Evolutionary conservation across 2,113 vertebrate species (phyloP), one percentile per base, ranked within the genome.

Genomic region (Labrus mixtus): DNA sequence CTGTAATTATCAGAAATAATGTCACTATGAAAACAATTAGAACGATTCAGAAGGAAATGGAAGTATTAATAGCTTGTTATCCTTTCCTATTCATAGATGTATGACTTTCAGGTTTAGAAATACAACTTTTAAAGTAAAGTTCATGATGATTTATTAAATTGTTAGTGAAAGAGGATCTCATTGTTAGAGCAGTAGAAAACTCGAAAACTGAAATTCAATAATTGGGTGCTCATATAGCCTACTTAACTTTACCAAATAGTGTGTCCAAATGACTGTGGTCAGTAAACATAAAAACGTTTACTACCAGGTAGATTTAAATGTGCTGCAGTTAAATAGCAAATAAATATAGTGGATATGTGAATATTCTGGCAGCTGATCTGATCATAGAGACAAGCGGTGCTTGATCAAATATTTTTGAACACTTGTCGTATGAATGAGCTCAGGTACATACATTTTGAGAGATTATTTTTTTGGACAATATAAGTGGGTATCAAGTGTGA

Each of bases 321-420:
- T 59, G 39, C 46, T 58, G 22, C 3, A 39, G 51, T n/a, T 80
- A 54, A 63, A 65, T 54, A 65, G 53, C 20, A 79, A 74, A 68
- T 73, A 86, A 79, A 78, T 25, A 65, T 54, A 68, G 62, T 12
- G n/a, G 57, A 54, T 41, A 60, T 33, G 20, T n/a, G 67, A 68
- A 25, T 60, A 59, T 29, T 58, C 59, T 81, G 85, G 79, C 65
- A 79, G 53, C 33, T 45, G 59, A 81, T 70, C 33, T 45, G 59
- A 81, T 70, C 20, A 73, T 10, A 81, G 23, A 64, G 59, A 62
- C 50, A 63, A 56, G 56, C 22, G 41, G 56, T 9, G 61, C 75
- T 63, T 80, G 54, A 80, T 72, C 55, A 65, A 68, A 65, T 57
- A 70, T 51, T 54, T 54, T 25, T 56, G 23, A 66, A 33, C 0